Percentiles rank a stretch among this genome's conserved stretches.
phyloP scores from a whole-genome alignment of 2,888 invertebrate species.

The Heliconius charithonia region DNA sequence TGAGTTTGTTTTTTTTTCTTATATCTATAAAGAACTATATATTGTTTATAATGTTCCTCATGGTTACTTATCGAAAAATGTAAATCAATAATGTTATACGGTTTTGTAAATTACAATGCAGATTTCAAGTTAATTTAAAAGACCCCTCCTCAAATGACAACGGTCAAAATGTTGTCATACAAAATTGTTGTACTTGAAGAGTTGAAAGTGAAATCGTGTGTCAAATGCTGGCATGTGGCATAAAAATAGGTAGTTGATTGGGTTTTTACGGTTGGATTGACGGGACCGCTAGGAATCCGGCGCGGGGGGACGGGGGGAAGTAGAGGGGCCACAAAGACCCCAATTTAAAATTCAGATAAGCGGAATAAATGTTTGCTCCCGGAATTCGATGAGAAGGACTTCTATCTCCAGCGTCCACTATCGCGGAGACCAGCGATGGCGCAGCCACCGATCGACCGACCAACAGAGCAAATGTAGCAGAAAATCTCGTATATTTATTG shows the following conservation, averaged over 20 bases:
- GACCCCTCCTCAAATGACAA: slow-evolving; percentile 40
- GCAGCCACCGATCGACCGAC: background rate
- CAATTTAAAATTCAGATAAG: slow-evolving; percentile 81
- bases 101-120: background rate
- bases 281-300: slow-evolving; percentile 71
- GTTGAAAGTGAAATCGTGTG: slow-evolving; percentile 68
- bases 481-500: background rate
- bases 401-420: slow-evolving; percentile 21
- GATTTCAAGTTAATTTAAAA: background rate
- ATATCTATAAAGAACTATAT: background rate
- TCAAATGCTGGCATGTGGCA: slow-evolving; percentile 67
- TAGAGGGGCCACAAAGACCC: slow-evolving; percentile 46
- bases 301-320: slow-evolving; percentile 41
- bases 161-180: slow-evolving; percentile 45
- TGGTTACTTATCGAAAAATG: background rate
- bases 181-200: slow-evolving; percentile 51
- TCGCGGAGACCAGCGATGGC: slow-evolving; percentile 15
- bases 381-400: slow-evolving; percentile 39
- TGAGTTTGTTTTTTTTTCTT: background rate
- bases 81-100: background rate
- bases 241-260: slow-evolving; percentile 73
- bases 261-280: slow-evolving; percentile 73
- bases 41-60: background rate
- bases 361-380: slow-evolving; percentile 69
- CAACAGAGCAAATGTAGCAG: slow-evolving; percentile 20